Evolutionary conservation across 2,113 vertebrate species (phyloP), one percentile per base, ranked within the genome.

Genomic region (Paradoxurus hermaphroditus): DNA sequence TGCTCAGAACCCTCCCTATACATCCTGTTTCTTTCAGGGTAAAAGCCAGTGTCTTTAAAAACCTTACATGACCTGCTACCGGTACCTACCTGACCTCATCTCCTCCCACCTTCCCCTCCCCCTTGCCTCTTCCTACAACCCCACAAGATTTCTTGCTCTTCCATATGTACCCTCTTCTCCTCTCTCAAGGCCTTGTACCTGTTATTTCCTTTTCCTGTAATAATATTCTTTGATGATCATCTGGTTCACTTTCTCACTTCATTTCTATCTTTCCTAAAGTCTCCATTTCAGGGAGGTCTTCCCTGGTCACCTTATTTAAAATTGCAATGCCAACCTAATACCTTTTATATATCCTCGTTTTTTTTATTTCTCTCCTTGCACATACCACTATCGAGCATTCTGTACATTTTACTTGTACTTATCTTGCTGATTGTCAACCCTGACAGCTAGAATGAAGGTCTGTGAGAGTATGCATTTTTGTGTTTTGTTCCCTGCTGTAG

Each of bases 371-470:
- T 77, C 19, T 79, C 23, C 19, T 59, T 56, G 4, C 4, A n/a
- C 21, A 53, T 79, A 62, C 8, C 36, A 23, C 36, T 36, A 3
- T 46, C 31, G 78, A 39, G 18, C 68, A 65, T 92, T 94, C 56
- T 81, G 4, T 44, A 63, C 6, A 78, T 70, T 90, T 82, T 89
- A 25, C 29, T 81, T 70, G 39, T 70, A 68, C 88, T 88, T 95
- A 23, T 67, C 7, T 59, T 51, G 2, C 44, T 67, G 41, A 19
- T 78, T 82, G 31, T 82, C 29, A n/a, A 19, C 18, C 15, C 87
- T 63, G 19, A 81, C 44, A 87, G 29, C 34, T 79, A 73, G 63
- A 88, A 73, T 36, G 31, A 75, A 85, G 29, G 84, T 41, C 56
- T 68, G 23, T 27, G 21, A 75, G 3, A 85, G n/a, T 14, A 81